Evolutionary conservation across 2,888 invertebrate species (phyloP).

Genomic region (Caenorhabditis sp.): DNA sequence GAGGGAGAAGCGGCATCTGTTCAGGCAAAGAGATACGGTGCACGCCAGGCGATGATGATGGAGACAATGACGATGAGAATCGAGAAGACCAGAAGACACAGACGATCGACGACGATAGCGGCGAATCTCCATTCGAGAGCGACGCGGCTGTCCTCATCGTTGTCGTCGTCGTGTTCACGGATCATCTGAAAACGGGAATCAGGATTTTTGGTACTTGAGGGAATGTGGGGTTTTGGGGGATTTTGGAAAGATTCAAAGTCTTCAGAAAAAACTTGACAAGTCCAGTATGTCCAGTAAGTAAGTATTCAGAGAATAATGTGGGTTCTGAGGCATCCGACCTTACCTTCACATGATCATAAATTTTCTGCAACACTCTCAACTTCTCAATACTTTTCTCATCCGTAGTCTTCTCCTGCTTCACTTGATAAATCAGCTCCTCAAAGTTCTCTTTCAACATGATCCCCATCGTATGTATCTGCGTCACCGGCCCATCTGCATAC

Average conservation of each 20-base stretch:
- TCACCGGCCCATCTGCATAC: constrained; percentile 74
- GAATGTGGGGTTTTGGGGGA: too few relatives aligned
- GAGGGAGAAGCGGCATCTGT: not conserved
- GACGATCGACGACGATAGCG: constrained; percentile 79
- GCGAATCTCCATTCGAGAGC: constrained; percentile 79
- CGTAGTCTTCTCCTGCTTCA: constrained; percentile 64
- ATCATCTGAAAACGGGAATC: constrained; percentile 73
- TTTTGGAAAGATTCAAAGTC: too few relatives aligned
- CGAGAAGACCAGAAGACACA: constrained; percentile 77
- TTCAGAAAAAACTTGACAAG: too few relatives aligned
- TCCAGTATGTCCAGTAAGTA: too few relatives aligned
- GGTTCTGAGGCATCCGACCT: not conserved
- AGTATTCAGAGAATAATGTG: not conserved
- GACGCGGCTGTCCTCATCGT: constrained; percentile 74
- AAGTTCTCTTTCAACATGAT: constrained; percentile 75
- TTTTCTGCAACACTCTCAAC: constrained; percentile 74
- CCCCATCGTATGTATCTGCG: constrained; percentile 71
- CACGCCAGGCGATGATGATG: constrained; percentile 70
- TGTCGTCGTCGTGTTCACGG: constrained; percentile 79
- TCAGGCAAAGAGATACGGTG: constrained; percentile 80
- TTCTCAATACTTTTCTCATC: constrained; percentile 69
- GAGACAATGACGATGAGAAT: constrained; percentile 73
- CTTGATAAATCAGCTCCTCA: constrained; percentile 72
- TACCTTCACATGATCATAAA: constrained; percentile 80
- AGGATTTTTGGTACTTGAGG: not conserved